These are phyloP conservation scores for Oxyruncus cristatus DNA, from an alignment of 2,113 vertebrate genomes.

Conservation along the genomic window DNA sequence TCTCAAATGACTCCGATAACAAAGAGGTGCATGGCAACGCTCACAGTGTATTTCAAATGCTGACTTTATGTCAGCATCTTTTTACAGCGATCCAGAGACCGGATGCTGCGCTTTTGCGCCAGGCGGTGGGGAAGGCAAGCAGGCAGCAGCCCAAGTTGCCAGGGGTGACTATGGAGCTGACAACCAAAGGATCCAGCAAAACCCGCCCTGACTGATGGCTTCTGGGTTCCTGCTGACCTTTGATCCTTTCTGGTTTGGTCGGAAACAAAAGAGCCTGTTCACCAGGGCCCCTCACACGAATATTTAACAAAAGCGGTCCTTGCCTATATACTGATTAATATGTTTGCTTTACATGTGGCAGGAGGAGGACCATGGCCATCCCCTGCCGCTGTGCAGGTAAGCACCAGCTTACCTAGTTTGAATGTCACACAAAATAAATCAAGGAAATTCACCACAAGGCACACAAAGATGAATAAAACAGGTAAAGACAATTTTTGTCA, in stretches of 20 bases:
- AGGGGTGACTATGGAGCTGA: conserved; percentile 80
- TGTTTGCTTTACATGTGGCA: neutral
- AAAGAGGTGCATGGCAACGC: neutral
- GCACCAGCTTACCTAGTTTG: neutral
- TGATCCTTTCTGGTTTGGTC: conserved; percentile 79
- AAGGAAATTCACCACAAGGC: neutral
- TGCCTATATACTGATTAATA: conserved; percentile 62
- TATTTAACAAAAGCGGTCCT: conserved; percentile 67
- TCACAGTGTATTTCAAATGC: conserved; percentile 42
- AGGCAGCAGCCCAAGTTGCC: conserved; percentile 71
- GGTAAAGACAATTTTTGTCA: conserved; percentile 24
- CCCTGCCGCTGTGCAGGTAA: neutral
- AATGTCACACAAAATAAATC: neutral
- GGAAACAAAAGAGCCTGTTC: conserved; percentile 77
- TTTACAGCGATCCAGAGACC: conserved; percentile 32
- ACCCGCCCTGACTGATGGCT: conserved; percentile 84
- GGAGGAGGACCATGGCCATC: neutral
- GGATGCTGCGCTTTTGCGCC: conserved; percentile 43
- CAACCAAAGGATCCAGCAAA: conserved; percentile 79
- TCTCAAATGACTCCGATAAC: neutral
- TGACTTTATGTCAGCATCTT: conserved; percentile 64
- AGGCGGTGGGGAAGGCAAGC: conserved; percentile 60
- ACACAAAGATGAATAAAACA: neutral
- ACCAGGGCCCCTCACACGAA: conserved; percentile 65
- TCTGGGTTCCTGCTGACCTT: conserved; percentile 82